Evolutionary conservation across 2,888 invertebrate genomes (phyloP), one percentile per base, ranked within the genome.

Genomic region (Petrophora chlorosata): DNA sequence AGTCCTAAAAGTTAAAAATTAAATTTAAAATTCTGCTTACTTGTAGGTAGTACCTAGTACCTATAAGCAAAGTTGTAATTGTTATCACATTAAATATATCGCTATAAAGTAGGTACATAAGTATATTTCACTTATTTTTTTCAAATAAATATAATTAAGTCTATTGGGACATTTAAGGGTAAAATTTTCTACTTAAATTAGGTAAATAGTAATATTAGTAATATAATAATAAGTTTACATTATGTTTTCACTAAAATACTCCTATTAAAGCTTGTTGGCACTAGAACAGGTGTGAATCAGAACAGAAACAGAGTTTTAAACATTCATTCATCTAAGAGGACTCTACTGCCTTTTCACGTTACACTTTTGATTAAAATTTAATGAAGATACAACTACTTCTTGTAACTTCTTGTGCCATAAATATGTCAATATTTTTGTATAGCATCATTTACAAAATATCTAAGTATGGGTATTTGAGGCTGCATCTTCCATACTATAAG

Each of bases 121-220:
- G 34, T 34, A 46, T 2, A 22, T 15, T 29, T 9, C 9, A 4
- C 9, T 5, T 8, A 12, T 28, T 17, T 32, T 33, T 5, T 29
- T 40, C 29, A 34, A 47, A 40, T 40, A 25, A 22, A 17, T 16
- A 9, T 17, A 23, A 12, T n/a, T 1, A 30, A 26, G 32, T 38
- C 42, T 42, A 48, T 32, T 19, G 48, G 30, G 47, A 47, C 46
- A 29, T 47, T 39, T 32, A 35, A 23, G 22, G 45, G 45, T 46
- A 52, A 52, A 29, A 30, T 46, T 46, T 33, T 34, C 41, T 46
- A 46, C 34, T 52, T 42, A 36, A 46, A 36, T 36, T 45, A 32
- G 3, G 30, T 45, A 43, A 41, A 49, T 40, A 39, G 23, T 45
- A 40, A 29, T n/a, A n/a, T 41, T 34, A 35, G 26, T 39, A 29